Percentiles rank a stretch among this genome's conserved stretches.
Evolutionary conservation across 1,140 invertebrate genomes (phyloP).

Genomic region (Eurosta solidaginis): DNA sequence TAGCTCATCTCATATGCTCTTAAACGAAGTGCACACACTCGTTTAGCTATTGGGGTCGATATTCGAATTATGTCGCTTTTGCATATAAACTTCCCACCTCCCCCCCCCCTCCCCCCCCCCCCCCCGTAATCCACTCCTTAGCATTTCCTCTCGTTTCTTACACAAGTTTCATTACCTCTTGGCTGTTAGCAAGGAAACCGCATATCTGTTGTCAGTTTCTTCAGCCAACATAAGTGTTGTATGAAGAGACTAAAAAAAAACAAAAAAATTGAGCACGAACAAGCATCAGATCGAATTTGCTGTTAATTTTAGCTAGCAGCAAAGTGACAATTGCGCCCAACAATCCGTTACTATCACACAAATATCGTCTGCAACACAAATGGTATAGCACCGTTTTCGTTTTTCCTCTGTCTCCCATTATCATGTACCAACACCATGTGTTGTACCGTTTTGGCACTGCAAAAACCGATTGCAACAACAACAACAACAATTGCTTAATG

Average conservation of each 20-base stretch:
- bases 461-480: too few species aligned
- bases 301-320: background rate
- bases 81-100: background rate
- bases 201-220: background rate
- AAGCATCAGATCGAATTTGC: background rate
- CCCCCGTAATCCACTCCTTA: background rate
- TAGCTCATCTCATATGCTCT: slow-evolving; percentile 18
- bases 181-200: background rate
- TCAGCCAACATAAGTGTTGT: slow-evolving; percentile 5
- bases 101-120: background rate
- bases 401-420: too few species aligned
- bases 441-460: too few species aligned
- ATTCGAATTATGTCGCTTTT: slow-evolving; percentile 24
- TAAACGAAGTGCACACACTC: background rate
- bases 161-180: background rate
- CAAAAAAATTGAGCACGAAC: background rate
- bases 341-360: background rate
- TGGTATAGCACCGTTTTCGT: too few species aligned
- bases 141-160: background rate
- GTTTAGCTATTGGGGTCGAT: background rate
- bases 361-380: background rate
- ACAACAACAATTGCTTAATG: background rate
- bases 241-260: background rate
- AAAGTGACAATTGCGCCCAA: background rate
- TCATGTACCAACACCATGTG: too few species aligned